Conservation (phyloP, 2,888 invertebrate species). For the Cybosia mesomella region DNA sequence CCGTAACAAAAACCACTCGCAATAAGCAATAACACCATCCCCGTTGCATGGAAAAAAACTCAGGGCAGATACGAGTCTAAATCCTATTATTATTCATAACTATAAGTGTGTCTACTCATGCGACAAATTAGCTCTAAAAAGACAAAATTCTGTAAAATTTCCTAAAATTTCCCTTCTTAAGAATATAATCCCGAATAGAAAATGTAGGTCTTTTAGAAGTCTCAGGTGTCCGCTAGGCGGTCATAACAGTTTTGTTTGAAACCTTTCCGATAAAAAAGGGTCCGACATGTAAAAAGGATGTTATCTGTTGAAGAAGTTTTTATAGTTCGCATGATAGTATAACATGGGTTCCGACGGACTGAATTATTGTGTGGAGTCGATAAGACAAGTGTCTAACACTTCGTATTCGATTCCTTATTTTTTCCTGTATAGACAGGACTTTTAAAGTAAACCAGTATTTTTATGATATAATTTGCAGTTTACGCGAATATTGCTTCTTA, state of each 20-base stretch:
- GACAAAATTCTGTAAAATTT: background rate
- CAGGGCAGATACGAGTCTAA: background rate
- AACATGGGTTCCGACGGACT: constrained; percentile 31
- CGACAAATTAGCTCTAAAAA: background rate
- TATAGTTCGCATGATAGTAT: constrained; percentile 27
- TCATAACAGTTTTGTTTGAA: constrained; percentile 47
- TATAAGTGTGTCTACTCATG: background rate
- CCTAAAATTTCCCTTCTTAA: constrained; percentile 1
- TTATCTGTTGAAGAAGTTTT: constrained; percentile 34
- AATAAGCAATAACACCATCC: background rate
- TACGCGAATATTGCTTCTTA: too few relatives aligned
- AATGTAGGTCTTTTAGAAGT: constrained; percentile 28
- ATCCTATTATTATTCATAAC: constrained; percentile 15
- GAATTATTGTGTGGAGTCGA: constrained; percentile 26
- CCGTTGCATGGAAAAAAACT: background rate
- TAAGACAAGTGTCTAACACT: constrained; percentile 1
- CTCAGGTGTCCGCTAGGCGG: constrained; percentile 47
- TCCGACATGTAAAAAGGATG: constrained; percentile 29
- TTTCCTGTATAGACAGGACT: background rate
- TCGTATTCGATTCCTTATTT: background rate
- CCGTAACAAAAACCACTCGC: background rate
- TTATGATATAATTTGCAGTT: background rate
- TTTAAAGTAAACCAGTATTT: background rate
- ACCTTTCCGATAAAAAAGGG: constrained; percentile 45
- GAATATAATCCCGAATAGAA: constrained; percentile 35